Conservation (phyloP, 2,888 invertebrate genomes). For the Ceraclea dissimilis region DNA sequence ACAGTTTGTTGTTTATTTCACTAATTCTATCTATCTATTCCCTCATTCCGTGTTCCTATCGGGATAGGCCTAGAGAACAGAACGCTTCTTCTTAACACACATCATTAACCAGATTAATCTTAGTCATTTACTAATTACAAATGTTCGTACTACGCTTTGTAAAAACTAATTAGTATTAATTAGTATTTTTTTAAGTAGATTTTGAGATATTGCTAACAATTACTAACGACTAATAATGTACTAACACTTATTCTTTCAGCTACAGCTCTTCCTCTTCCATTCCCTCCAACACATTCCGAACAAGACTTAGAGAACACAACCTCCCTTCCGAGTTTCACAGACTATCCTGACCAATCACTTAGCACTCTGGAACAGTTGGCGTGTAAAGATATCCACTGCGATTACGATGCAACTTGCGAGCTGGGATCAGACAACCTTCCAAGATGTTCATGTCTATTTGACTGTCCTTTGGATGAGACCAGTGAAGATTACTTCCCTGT, state of each 20-base stretch:
- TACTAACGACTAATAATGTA: constrained; percentile 17
- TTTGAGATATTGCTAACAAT: too few relatives aligned
- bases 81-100: too few relatives aligned
- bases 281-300: constrained; percentile 23
- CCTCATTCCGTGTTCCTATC: too few relatives aligned
- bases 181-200: too few relatives aligned
- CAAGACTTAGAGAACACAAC: constrained; percentile 32
- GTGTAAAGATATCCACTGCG: constrained; percentile 77
- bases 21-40: too few relatives aligned
- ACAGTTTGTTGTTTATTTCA: too few relatives aligned
- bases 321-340: constrained; percentile 36
- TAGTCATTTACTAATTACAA: too few relatives aligned
- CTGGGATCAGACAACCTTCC: constrained; percentile 70
- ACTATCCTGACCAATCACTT: constrained; percentile 35
- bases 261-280: constrained; percentile 24
- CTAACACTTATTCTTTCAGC: constrained; percentile 18
- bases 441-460: constrained; percentile 71
- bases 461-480: constrained; percentile 52
- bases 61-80: too few relatives aligned
- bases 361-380: constrained; percentile 51
- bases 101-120: too few relatives aligned
- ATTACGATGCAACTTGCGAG: constrained; percentile 80
- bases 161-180: too few relatives aligned
- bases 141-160: too few relatives aligned
- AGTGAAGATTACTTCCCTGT: constrained; percentile 61